Percentiles rank a stretch among this genome's conserved stretches.
phyloP scores from a whole-genome alignment of 2,888 invertebrate species.

The Tetragonisca angustula region DNA sequence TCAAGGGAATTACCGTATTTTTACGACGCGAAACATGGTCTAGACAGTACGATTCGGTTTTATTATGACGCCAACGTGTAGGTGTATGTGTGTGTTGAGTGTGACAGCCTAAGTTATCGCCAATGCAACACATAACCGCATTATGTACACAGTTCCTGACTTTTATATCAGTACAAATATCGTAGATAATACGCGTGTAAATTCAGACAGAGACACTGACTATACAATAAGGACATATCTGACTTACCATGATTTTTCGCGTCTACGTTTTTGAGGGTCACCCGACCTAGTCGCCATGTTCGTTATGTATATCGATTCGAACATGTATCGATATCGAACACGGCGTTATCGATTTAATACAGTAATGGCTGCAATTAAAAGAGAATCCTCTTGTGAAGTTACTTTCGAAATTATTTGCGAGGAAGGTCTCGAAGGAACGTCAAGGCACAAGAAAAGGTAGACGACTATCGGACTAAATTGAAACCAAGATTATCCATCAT shows the following conservation, averaged over 20 bases:
- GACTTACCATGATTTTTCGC: too few species aligned
- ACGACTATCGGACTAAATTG: conserved; percentile 40
- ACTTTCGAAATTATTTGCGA: too few species aligned
- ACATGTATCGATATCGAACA: too few species aligned
- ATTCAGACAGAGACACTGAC: conserved; percentile 28
- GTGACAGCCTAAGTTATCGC: conserved; percentile 56
- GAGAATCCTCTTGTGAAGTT: too few species aligned
- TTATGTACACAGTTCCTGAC: conserved; percentile 43
- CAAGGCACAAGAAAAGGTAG: conserved; percentile 11
- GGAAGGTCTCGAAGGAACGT: too few species aligned
- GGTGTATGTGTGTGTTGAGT: neutral
- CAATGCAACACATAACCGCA: conserved; percentile 35
- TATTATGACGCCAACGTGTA: conserved; percentile 59
- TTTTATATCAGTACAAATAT: conserved; percentile 52
- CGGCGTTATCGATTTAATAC: too few species aligned
- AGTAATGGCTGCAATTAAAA: too few species aligned
- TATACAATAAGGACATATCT: too few species aligned
- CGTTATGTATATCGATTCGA: too few species aligned
- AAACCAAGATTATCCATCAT: conserved; percentile 12
- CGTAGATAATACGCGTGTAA: conserved; percentile 66
- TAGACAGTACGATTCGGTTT: conserved; percentile 69
- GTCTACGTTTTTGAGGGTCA: too few species aligned
- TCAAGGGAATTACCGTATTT: conserved; percentile 51
- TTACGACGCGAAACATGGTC: conserved; percentile 65
- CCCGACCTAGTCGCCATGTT: too few species aligned